Evolutionary conservation across 2,888 invertebrate species (phyloP).

Genomic region (Epistrophe eligans): DNA sequence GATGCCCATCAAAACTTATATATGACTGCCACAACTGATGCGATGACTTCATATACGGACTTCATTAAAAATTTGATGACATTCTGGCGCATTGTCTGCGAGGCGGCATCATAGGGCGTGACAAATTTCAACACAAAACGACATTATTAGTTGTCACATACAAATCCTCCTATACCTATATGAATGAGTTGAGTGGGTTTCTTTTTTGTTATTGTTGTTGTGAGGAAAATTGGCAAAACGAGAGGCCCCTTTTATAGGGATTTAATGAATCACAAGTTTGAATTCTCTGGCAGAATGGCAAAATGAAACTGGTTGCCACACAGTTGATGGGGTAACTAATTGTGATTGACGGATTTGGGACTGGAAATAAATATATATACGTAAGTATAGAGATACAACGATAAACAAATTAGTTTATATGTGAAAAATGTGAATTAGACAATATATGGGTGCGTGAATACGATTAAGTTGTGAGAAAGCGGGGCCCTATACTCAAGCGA

Average conservation of each 20-base stretch:
- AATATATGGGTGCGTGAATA: slow-evolving; percentile 64
- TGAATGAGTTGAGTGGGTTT: slow-evolving; percentile 53
- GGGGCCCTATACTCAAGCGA: slow-evolving; percentile 38
- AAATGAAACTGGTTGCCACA: slow-evolving; percentile 66
- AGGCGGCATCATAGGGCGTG: slow-evolving; percentile 71
- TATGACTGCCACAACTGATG: slow-evolving; percentile 21
- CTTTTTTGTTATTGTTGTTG: neutral
- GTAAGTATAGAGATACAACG: slow-evolving; percentile 38
- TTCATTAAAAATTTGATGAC: slow-evolving; percentile 66
- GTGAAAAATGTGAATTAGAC: slow-evolving; percentile 3
- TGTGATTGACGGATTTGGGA: slow-evolving; percentile 81
- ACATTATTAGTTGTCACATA: slow-evolving; percentile 60
- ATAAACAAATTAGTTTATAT: slow-evolving; percentile 60
- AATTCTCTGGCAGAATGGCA: slow-evolving; percentile 15
- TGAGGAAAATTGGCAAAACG: slow-evolving; percentile 48
- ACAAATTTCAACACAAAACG: slow-evolving; percentile 73
- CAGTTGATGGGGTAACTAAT: slow-evolving; percentile 80
- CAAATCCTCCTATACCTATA: slow-evolving; percentile 20
- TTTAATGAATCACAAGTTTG: slow-evolving; percentile 70
- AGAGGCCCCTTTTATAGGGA: slow-evolving; percentile 62
- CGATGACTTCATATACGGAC: slow-evolving; percentile 47
- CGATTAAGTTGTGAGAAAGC: slow-evolving; percentile 62
- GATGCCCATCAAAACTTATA: slow-evolving; percentile 36
- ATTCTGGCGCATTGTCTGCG: slow-evolving; percentile 47
- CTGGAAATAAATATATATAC: slow-evolving; percentile 44